Base-by-base conservation (phyloP, 2,113 vertebrate genomes). In the Clarias batrachus region DNA sequence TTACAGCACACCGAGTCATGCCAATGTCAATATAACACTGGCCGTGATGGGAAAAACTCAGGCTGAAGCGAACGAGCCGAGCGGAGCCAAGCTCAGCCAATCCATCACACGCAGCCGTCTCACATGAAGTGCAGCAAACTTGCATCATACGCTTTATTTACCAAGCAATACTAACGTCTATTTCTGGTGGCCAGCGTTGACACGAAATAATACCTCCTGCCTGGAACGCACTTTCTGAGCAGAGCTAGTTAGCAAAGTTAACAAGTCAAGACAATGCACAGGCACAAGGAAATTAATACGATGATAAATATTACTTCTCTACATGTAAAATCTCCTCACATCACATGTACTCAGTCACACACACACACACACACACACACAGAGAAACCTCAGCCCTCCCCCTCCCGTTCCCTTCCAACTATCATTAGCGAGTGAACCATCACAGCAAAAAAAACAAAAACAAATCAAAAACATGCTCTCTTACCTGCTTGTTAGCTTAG, bases 11-110 rank as follows among this genome's bases (percentile, higher is more conserved):
- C 48, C 8, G 71, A 41, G n/a, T 3, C 70, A 9, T 85, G 85
- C 89, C 89, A 87, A 66, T 79, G 87, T 88, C 83, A 90, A 88
- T 87, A 88, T 82, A 88, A 88, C 82, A 57, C 89, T 37, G 59
- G 87, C 87, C 78, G 33, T 81, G 89, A 82, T 84, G 83, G 21
- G 52, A 88, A 90, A 59, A 57, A 23, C 78, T 88, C 82, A 54
- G 54, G 48, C 68, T 82, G 48, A 85, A 78, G 54, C 23, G 73
- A 76, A 21, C 9, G 25, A 68, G 30, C 10, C 37, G 16, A 57
- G 23, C 37, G 25, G 65, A 85, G 84, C 80, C 60, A 66, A 83
- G 56, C 19, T 41, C 57, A 52, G 80, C 21, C 52, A 4, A 33
- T 65, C 71, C 81, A 57, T 77, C 70, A 57, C 70, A n/a, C 48